Evolutionary conservation across 2,797 vertebrate genomes (phyloP), one percentile per base, ranked within the genome.

Genomic region (Centropyge bicolor): DNA sequence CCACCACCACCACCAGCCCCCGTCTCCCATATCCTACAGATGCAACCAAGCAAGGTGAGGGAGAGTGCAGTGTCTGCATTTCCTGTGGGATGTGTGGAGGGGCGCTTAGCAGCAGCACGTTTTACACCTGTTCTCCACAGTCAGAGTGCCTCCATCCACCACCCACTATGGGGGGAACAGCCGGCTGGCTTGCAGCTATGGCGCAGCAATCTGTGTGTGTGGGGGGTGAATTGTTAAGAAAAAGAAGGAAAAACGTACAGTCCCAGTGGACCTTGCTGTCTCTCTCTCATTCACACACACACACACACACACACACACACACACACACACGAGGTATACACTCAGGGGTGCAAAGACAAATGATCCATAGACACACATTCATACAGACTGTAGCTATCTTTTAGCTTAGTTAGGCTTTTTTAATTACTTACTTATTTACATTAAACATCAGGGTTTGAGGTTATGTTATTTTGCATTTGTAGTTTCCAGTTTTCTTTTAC

Each of bases 41-140:
- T 83, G 66, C 55, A 81, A 60, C 72, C 51, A 45, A 41, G 78
- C 80, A 64, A 80, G 86, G 86, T 89, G 82, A 85, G 71, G 64
- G 74, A 82, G 74, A 76, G 83, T 80, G 84, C 80, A 79, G 70
- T 12, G 52, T 60, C 49, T 80, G 83, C 48, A 36, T 88, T 78
- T 84, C 92, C 89, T 84, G 0, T 17, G 87, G 86, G 91, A 82
- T 17, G 52, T 40, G 66, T 84, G 74, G 84, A 85, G 84, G 89
- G 85, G 83, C 9, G 71, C 79, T 89, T 72, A 84, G 70, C 74
- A 63, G 76, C 68, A 46, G 71, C 48, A 65, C 71, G 19, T 83
- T 88, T 83, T 88, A 84, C 86, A 72, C 60, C 76, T 76, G 35
- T 79, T 89, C 79, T 61, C 80, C 75, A 65, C 74, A 67, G 76